These are phyloP conservation scores for Drosophila parthenogenetica DNA, from an alignment of 2,888 invertebrate genomes.

Conservation along the genomic window DNA sequence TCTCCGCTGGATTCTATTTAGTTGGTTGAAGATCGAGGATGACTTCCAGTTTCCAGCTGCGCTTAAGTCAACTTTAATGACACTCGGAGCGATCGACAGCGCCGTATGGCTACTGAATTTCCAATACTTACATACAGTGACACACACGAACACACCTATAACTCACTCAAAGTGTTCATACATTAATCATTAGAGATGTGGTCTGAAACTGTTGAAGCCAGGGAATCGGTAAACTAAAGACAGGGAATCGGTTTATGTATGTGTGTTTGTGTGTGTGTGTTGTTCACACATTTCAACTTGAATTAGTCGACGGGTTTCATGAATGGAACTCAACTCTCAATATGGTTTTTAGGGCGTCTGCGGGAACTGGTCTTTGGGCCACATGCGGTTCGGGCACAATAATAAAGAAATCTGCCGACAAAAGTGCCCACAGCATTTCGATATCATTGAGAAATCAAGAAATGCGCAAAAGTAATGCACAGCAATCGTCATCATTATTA, in stretches of 20 bases:
- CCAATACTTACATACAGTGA: conserved; percentile 26
- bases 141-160: conserved; percentile 27
- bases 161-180: conserved; percentile 66
- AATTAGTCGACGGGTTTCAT: conserved; percentile 74
- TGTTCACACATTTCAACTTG: conserved; percentile 78
- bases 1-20: conserved; percentile 23
- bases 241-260: background rate
- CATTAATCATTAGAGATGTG: conserved; percentile 74
- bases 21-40: conserved; percentile 20
- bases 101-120: conserved; percentile 74
- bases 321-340: conserved; percentile 57
- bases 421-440: conserved; percentile 47
- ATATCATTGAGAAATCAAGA: conserved; percentile 62
- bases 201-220: conserved; percentile 26
- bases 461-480: conserved; percentile 73
- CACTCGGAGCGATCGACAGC: conserved; percentile 75
- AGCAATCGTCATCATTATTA: conserved; percentile 74
- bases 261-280: conserved; percentile 46
- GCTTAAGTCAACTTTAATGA: conserved; percentile 78
- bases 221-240: background rate
- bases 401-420: conserved; percentile 77
- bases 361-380: conserved; percentile 45
- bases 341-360: conserved; percentile 34
- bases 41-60: conserved; percentile 67
- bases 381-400: conserved; percentile 70